phyloP scores from a whole-genome alignment of 2,113 vertebrate genomes.

The Thermophis baileyi region DNA sequence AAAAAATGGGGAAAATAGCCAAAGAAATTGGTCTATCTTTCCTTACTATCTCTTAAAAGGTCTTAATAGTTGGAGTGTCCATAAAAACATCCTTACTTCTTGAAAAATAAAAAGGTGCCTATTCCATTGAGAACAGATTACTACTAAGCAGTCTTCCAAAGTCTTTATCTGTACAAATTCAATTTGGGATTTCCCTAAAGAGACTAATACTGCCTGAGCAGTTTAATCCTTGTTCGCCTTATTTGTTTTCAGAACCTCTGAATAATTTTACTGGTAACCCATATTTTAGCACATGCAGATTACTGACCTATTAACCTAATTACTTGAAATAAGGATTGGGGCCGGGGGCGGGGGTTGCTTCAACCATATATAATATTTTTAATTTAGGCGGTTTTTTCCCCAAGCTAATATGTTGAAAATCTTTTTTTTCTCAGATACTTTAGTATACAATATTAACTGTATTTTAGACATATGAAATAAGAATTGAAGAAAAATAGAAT shows the following conservation, averaged over 20 bases:
- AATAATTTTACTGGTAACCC: slow-evolving; percentile 59
- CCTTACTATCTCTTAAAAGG: background rate
- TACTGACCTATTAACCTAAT: slow-evolving; percentile 41
- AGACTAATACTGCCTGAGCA: slow-evolving; percentile 54
- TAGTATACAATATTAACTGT: background rate
- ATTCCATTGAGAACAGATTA: slow-evolving; percentile 43
- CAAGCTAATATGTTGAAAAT: background rate
- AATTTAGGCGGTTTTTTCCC: background rate
- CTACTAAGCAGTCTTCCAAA: slow-evolving; percentile 34
- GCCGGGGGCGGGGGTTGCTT: slow-evolving; percentile 7
- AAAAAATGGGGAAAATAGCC: background rate
- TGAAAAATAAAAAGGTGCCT: slow-evolving; percentile 10
- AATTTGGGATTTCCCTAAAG: slow-evolving; percentile 55
- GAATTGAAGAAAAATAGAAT: background rate
- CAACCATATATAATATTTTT: background rate
- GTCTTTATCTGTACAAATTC: slow-evolving; percentile 59
- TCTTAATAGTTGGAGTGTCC: background rate
- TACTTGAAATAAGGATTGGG: slow-evolving; percentile 6
- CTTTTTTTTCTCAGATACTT: background rate
- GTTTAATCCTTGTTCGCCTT: slow-evolving; percentile 62
- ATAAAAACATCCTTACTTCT: background rate
- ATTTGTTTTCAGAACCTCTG: slow-evolving; percentile 51
- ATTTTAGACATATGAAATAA: background rate
- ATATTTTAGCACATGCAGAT: slow-evolving; percentile 43
- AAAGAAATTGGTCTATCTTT: background rate